Conservation (phyloP, 2,797 vertebrate genomes). For the Tenualosa thibaudeaui region DNA sequence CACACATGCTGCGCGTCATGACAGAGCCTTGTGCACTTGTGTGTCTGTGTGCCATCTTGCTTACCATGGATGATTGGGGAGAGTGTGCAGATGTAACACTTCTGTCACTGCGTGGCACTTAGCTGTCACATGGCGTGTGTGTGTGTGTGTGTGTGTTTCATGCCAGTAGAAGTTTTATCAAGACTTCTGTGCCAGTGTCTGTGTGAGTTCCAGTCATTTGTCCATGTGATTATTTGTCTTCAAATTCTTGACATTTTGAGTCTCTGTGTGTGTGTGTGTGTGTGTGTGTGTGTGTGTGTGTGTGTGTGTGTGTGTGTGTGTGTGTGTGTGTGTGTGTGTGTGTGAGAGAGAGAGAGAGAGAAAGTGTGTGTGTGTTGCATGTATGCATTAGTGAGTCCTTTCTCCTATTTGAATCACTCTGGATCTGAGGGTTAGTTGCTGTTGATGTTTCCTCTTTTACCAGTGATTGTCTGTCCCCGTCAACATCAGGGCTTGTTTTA, state of each 20-base stretch:
- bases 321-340: background rate
- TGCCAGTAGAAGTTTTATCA: background rate
- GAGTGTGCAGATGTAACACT: conserved; percentile 48
- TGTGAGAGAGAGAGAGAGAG: background rate
- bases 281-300: background rate
- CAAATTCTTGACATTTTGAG: background rate
- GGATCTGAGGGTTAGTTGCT: no score
- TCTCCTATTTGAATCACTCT: no score
- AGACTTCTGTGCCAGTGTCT: background rate
- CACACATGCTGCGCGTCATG: background rate
- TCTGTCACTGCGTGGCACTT: conserved; percentile 47
- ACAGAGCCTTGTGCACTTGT: background rate
- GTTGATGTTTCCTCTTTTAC: no score
- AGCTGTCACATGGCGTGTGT: background rate
- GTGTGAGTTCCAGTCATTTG: background rate
- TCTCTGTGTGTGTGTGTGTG: background rate
- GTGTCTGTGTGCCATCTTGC: conserved; percentile 29
- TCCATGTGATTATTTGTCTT: no score
- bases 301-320: background rate
- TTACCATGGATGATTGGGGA: conserved; percentile 2
- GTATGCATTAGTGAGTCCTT: no score
- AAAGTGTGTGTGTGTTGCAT: no score
- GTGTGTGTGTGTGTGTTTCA: background rate
- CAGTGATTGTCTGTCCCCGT: no score
- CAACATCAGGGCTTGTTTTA: no score